phyloP scores from a whole-genome alignment of 2,797 vertebrate genomes.

The Sebastes matsubarae region DNA sequence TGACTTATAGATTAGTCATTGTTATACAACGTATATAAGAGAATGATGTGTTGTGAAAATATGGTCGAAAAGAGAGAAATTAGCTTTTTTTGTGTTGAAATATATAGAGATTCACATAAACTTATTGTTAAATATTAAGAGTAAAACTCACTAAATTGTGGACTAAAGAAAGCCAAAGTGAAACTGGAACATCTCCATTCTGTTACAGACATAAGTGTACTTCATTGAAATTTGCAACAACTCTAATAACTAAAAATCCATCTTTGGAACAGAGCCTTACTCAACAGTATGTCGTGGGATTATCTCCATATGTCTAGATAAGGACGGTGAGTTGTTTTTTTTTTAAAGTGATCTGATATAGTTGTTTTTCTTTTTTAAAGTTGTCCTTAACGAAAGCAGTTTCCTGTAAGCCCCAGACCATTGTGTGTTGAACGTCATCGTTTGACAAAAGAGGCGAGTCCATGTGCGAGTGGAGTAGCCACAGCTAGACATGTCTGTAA shows the following conservation, averaged over 20 bases:
- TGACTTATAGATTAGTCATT: neutral
- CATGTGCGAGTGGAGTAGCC: neutral
- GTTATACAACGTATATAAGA: neutral
- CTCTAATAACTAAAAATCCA: neutral
- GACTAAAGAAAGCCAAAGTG: neutral
- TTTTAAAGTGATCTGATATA: neutral
- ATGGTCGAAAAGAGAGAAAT: neutral
- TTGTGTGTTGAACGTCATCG: neutral
- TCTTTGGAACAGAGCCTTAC: neutral
- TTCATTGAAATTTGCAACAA: neutral
- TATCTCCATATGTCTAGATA: neutral
- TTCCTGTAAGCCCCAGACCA: neutral
- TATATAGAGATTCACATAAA: neutral
- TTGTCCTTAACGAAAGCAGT: rapidly evolving
- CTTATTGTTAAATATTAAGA: neutral
- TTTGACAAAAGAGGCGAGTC: neutral
- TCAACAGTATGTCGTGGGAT: neutral
- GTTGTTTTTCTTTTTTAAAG: neutral
- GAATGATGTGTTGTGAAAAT: neutral
- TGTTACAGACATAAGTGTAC: neutral
- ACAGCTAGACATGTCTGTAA: neutral
- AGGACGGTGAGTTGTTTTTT: neutral
- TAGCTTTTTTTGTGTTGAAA: neutral
- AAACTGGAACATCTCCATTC: neutral
- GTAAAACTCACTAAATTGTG: neutral